Evolutionary conservation across 64 coral and sea anemone species (phyloP), one percentile per base, ranked within the genome.

Genomic region (Astreopora myriophthalma): DNA sequence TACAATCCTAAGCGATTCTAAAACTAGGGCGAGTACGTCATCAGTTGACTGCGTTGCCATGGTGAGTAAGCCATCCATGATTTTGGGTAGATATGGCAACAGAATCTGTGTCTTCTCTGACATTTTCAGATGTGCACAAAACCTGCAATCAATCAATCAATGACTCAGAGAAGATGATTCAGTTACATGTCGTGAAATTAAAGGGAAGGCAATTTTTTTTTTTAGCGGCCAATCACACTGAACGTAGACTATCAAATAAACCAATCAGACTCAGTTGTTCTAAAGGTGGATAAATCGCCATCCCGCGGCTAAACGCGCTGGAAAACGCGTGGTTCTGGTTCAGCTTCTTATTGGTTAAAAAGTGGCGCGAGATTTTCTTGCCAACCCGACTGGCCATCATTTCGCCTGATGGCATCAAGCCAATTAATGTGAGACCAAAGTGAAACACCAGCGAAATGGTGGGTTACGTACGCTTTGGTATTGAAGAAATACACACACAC

Each of bases 21-120:
- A 70, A 40, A 99, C 97, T 23, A 99, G 88, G 0, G 97, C 90
- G 0, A 99, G 93, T 13, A 95, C 97, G 64, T 99, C 97, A 73
- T 99, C 97, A 49, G 87, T 92, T 33, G 92, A 96, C 24, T 95
- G 94, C 1, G 94, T 96, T 73, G 97, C 94, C 97, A 99, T 95
- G 63, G 87, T 88, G 1, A 99, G 86, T 48, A 99, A 88, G 0
- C 91, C 83, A 33, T 96, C 94, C 89, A 99, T 93, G 7, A 95
- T 93, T 19, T 95, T 91, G 34, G 84, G 82, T 22, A 99, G 74
- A 74, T 86, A 99, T 2, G 97, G 93, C 0, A 76, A 36, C n/a
- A 99, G 25, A 2, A 95, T 80, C 37, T 88, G 69, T 32, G 94
- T 93, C 26, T 81, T 95, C 36, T 95, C 87, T 1, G 93, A 93